Base-by-base conservation (phyloP, 2,888 invertebrate genomes). In the Drosophila pegasa region DNA sequence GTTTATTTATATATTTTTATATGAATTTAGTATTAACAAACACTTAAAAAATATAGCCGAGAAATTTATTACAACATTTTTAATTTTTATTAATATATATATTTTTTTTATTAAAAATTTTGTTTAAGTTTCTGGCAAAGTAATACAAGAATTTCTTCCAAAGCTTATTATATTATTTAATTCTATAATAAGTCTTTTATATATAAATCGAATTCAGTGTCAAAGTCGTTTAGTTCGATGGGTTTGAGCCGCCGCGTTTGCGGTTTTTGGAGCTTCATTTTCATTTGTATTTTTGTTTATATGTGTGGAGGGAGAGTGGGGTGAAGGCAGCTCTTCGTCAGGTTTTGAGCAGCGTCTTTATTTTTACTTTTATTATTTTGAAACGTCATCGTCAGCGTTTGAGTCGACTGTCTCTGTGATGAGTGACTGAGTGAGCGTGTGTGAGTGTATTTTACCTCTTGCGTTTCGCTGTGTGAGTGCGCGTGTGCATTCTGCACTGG, bases 341-440 rank as follows among this genome's bases (percentile, higher is more conserved):
- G 52, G 45, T 47, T 37, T 55, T 33, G 29, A 51, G 63, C 38
- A 60, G 65, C 75, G 65, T 71, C 60, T 78, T 80, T 50, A 35
- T 9, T 50, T 33, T 35, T 22, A 22, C 22, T 50, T 33, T n/a
- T 50, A 20, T 31, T 33, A 31, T 50, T 87, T 63, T 71, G 59
- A 78, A 87, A 83, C 85, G 85, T 85, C 88, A 85, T 73, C 70
- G 73, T 70, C 78, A 75, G 75, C 88, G 71, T 81, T 82, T 79
- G 79, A 77, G 61, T 48, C 64, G 69, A 52, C 55, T 45, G 43
- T 64, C 47, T 47, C 12, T 43, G 47, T 33, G 35, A 54, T 57
- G 37, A 29, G 41, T 58, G 51, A 38, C 14, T 41, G 54, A 33
- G 29, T 54, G 40, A 48, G 33, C 20, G 31, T 65, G 51, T 55